Evolutionary conservation across 2,113 vertebrate species (phyloP).

Genomic region (Penelope pileata): DNA sequence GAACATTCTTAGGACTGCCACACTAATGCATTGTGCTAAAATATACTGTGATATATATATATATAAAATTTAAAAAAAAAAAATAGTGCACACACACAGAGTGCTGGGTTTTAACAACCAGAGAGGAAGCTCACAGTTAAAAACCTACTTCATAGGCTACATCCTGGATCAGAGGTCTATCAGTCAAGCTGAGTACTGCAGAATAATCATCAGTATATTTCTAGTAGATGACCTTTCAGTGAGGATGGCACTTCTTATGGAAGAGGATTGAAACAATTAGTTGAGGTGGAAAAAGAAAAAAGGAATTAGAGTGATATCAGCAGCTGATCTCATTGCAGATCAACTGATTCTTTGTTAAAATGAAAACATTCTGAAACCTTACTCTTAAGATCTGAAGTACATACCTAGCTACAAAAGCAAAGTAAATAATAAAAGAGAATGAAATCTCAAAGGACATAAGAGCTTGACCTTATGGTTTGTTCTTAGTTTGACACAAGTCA

Average conservation of each 20-base stretch:
- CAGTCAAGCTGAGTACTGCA: not conserved
- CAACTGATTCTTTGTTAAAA: not conserved
- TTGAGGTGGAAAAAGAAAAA: not conserved
- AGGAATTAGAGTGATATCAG: not conserved
- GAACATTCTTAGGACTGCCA: not conserved
- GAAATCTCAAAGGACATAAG: not conserved
- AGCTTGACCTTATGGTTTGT: not conserved
- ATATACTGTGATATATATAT: too few relatives aligned
- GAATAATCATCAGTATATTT: not conserved
- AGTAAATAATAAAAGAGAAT: not conserved
- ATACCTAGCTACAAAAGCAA: not conserved
- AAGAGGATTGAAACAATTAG: not conserved
- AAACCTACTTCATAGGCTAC: not conserved
- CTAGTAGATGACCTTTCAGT: not conserved
- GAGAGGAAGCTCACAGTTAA: not conserved
- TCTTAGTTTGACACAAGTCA: not conserved
- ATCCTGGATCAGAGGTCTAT: not conserved
- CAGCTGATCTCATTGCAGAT: not conserved
- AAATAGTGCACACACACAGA: rapidly evolving
- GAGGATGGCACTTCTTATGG: not conserved
- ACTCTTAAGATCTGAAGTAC: not conserved
- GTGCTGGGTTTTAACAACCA: not conserved
- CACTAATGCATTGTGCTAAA: not conserved
- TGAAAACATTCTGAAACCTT: not conserved
- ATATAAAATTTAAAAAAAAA: too few relatives aligned